Evolutionary conservation across 2,888 invertebrate species (phyloP), one percentile per base, ranked within the genome.

Genomic region (Drosophila meridionalis): DNA sequence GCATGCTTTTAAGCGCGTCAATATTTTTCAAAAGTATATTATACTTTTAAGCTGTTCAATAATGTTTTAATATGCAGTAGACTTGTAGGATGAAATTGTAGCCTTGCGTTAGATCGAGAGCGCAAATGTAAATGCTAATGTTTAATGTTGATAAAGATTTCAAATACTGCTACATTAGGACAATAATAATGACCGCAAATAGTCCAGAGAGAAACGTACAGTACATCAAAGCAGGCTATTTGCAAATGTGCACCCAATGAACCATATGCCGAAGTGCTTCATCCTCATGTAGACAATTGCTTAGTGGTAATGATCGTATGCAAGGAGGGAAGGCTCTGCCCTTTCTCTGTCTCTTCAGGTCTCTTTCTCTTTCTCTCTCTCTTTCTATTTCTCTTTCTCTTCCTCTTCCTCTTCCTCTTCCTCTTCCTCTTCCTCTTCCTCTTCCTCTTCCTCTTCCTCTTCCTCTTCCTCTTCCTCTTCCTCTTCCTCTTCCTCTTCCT

Each of bases 201-300:
- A 14, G 28, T 26, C 11, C 45, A 11, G 26, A 45, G 5, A 12
- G 12, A 3, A 26, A 53, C 43, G 36, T 56, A 12, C 12, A 36
- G n/a, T 11, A 3, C 55, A n/a, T 58, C 28, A 34, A 30, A 20
- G n/a, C 28, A 30, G 28, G n/a, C 28, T 63, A 36, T 47, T 32
- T 53, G 28, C n/a, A 43, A 32, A 67, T 50, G 36, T 47, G 55
- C 55, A 43, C 26, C 12, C 60, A 57, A 53, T 56, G 30, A 50
- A 38, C 38, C 12, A 60, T 8, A 76, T 52, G 45, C 34, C n/a
- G n/a, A 52, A 42, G 38, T 28, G 50, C n/a, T 43, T 40, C 14
- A 50, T 57, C 28, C 45, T 48, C 53, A 40, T 63, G 40, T 48
- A 55, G 47, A 57, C 42, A 60, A 64, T 48, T 47, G 32, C 26